Evolutionary conservation across 1,140 invertebrate genomes (phyloP), one percentile per base, ranked within the genome.

Genomic region (Pseudobourletiella spinata): DNA sequence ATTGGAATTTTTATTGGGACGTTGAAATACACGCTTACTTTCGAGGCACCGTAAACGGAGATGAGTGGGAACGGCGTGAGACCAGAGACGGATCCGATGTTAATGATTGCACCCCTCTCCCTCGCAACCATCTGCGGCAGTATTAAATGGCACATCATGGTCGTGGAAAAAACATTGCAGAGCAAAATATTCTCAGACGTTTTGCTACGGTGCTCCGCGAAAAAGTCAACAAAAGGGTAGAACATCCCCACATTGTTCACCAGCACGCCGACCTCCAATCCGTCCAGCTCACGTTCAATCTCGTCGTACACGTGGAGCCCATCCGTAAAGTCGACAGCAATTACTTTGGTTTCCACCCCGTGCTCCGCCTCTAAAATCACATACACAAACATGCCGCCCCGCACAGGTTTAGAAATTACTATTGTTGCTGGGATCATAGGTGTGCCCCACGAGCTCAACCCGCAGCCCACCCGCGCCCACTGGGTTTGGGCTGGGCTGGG

Each of bases 51-150:
- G 70, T 98, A 98, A 0, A 95, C 83, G 11, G 85, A 81, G 0
- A 96, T 77, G 39, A 97, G 77, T 2, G 92, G 91, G 63, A 83
- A 83, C 0, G 91, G 89, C 62, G 86, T 84, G 1, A 82, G 74
- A 1, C 85, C 87, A 0, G 88, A 81, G 0, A 84, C 83, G 15
- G 95, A 98, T 0, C 91, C 87, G 24, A 98, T 78, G 74, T 97
- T 98, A 43, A 99, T 86, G 32, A 99, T 81, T 0, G 95, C 83
- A 8, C 95, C 95, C 67, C 84, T 84, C 35, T 82, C 81, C 48
- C 86, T 81, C 67, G 88, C 80, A 46, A 89, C 81, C 95, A 98
- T 98, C 15, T 79, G 81, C 0, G 94, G 93, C 66, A 98, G 75
- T 1, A 95, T 82, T 0, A 95, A 78, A 28, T 82, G 81, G 15